Evolutionary conservation across 2,797 vertebrate species (phyloP), one percentile per base, ranked within the genome.

Genomic region (Pteronotus mesoamericanus): DNA sequence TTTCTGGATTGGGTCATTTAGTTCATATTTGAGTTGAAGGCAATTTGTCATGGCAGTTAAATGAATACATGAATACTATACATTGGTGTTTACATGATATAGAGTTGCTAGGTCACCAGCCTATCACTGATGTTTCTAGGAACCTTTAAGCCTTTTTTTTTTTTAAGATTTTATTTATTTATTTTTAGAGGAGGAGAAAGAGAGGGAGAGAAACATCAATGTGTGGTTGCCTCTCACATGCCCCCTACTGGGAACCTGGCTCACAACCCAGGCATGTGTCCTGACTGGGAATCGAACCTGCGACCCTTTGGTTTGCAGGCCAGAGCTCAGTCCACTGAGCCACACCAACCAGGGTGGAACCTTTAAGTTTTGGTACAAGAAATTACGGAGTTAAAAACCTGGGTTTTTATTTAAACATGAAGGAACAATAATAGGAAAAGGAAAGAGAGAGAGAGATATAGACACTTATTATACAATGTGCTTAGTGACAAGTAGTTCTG

Each of bases 361-460:
- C 53, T 86, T 89, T 89, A 66, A 84, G 21, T 89, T 94, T 95
- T 92, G n/a, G 79, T 89, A 44, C 6, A 82, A 75, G 51, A 95
- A 86, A 92, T 91, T 77, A 39, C 48, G 64, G 88, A 71, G 42
- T 75, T 78, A 61, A 61, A 86, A 86, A 72, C 29, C 7, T 48
- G 46, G 14, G 11, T 77, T 91, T 93, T 90, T 88, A 3, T 85
- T 48, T 94, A 89, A 66, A 53, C 46, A 8, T 29, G 44, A 88
- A 87, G 42, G 77, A 91, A 39, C 22, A 94, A 29, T 26, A 72
- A n/a, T 55, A 86, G 59, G 48, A 72, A 55, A 86, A 68, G 18
- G 59, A 71, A 57, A 26, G 64, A 89, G 57, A 53, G 32, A 55
- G 34, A 55, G 46, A 46, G 5, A 57, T 42, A 32, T 0, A 89